These are phyloP conservation scores for Pseudochaenichthys georgianus DNA, from an alignment of 2,797 vertebrate genomes.

Conservation along the genomic window DNA sequence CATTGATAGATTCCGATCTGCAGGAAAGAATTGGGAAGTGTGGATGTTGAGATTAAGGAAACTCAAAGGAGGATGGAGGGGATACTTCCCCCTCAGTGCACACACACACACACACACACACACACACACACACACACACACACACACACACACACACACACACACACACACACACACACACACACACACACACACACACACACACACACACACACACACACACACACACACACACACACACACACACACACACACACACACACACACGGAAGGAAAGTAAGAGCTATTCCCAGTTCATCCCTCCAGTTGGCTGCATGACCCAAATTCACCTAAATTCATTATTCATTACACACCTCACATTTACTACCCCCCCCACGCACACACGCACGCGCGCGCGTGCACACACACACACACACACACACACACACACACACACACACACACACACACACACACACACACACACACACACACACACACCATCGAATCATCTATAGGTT, in stretches of 20 bases:
- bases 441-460: too few relatives aligned
- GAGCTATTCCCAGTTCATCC: conserved; percentile 29
- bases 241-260: too few relatives aligned
- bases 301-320: conserved; percentile 51
- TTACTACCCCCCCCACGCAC: conserved; percentile 17
- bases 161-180: conserved; percentile 12
- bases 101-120: conserved; percentile 12
- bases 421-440: too few relatives aligned
- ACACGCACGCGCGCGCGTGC: too few relatives aligned
- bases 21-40: conserved; percentile 49
- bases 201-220: too few relatives aligned
- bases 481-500: conserved; percentile 15
- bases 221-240: too few relatives aligned
- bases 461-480: too few relatives aligned
- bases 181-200: too few relatives aligned
- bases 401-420: too few relatives aligned
- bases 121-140: conserved; percentile 22
- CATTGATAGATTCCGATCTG: conserved; percentile 79
- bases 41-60: conserved; percentile 69
- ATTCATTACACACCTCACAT: conserved; percentile 63
- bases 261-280: conserved; percentile 18
- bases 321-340: conserved; percentile 72
- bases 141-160: conserved; percentile 25
- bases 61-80: conserved; percentile 14
- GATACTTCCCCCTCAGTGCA: conserved; percentile 6